These are phyloP conservation scores for Anoura caudifer DNA, from an alignment of 2,113 vertebrate species.

Conservation along the genomic window DNA sequence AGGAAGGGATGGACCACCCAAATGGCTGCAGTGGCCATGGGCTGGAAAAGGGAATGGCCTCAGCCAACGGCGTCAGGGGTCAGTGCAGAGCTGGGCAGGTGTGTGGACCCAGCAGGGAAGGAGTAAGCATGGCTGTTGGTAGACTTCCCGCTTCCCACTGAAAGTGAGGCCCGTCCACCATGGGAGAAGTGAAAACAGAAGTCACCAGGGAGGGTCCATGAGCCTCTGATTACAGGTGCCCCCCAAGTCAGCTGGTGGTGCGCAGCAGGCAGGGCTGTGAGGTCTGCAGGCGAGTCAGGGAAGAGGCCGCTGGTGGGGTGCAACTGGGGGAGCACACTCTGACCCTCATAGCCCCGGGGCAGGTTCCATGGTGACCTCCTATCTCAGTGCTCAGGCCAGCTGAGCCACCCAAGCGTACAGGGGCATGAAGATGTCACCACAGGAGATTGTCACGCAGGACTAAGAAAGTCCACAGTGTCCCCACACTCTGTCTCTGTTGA, in stretches of 20 bases:
- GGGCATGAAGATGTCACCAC: no score
- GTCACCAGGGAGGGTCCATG: neutral
- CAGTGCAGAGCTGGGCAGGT: neutral
- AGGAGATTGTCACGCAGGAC: neutral
- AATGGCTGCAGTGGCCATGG: neutral
- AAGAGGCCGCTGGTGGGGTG: neutral
- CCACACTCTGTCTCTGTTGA: neutral
- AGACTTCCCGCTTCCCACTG: neutral
- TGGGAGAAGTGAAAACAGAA: neutral
- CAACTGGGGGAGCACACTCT: neutral
- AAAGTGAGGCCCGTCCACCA: neutral
- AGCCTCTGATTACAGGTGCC: neutral
- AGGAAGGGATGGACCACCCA: neutral
- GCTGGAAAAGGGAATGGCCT: no score
- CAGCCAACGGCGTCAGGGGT: neutral
- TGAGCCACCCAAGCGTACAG: no score
- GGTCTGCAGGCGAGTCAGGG: neutral
- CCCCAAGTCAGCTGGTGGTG: neutral
- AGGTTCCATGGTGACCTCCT: neutral
- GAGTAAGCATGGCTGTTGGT: rapidly evolving
- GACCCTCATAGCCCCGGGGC: neutral
- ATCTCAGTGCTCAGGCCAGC: neutral
- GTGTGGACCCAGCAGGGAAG: no score
- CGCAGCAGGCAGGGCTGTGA: neutral
- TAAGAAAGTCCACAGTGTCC: neutral